phyloP scores from a whole-genome alignment of 2,113 vertebrate genomes.

The Scatophagus argus region DNA sequence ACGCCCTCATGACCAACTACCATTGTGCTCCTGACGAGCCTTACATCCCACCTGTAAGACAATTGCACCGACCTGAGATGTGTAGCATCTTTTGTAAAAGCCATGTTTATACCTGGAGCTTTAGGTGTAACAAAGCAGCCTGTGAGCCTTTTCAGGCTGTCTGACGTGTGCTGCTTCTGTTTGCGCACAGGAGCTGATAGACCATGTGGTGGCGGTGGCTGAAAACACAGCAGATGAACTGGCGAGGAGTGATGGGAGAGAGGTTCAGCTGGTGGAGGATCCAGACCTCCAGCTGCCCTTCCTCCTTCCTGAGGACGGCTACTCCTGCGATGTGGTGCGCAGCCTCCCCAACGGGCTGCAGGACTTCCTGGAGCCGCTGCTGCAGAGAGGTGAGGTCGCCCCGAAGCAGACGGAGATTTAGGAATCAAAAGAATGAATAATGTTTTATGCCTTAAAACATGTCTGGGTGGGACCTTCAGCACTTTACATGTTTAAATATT shows the following conservation, averaged over 20 bases:
- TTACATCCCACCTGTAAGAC: constrained; percentile 92
- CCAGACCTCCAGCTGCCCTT: constrained; percentile 98
- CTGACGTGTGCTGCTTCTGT: not conserved
- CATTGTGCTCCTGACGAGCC: constrained; percentile 98
- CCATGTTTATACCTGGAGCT: too few species aligned
- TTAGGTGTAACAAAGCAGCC: not conserved
- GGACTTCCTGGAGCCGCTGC: constrained; percentile 96
- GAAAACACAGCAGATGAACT: constrained; percentile 97
- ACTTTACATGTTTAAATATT: not conserved
- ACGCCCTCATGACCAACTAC: constrained; percentile 95
- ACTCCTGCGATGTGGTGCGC: constrained; percentile 97
- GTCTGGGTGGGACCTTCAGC: not conserved
- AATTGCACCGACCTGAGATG: not conserved
- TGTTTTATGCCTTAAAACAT: not conserved
- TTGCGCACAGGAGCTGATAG: constrained; percentile 90
- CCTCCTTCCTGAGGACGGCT: constrained; percentile 96
- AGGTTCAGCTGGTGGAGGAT: constrained; percentile 96
- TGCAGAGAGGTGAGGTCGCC: constrained; percentile 91
- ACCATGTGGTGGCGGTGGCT: constrained; percentile 94
- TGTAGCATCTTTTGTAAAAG: too few species aligned
- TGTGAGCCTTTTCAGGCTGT: not conserved
- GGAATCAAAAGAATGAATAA: not conserved
- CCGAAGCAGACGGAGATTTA: not conserved
- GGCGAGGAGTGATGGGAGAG: constrained; percentile 94
- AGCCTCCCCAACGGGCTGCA: constrained; percentile 96